These are phyloP conservation scores for Pachydiplax longipennis DNA, from an alignment of 2,888 invertebrate species.

Conservation along the genomic window DNA sequence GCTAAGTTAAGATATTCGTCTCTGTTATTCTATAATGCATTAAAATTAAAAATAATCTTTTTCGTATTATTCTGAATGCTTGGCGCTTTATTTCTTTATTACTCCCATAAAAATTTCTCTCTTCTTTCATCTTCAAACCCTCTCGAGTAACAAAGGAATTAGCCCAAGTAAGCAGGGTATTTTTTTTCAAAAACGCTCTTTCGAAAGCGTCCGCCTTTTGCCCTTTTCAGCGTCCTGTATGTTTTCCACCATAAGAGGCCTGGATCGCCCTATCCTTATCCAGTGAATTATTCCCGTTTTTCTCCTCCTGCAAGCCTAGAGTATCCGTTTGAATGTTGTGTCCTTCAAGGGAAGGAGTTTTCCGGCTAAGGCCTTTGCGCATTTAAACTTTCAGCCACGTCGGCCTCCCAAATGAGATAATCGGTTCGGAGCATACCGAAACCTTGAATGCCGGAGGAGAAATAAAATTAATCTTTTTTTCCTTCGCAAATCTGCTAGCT, in stretches of 20 bases:
- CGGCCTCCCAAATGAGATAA: background rate
- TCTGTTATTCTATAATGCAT: too few relatives aligned
- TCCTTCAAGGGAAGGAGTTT: background rate
- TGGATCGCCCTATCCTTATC: background rate
- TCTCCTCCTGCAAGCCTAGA: background rate
- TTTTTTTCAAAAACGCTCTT: background rate
- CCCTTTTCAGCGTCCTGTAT: background rate
- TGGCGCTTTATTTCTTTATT: too few relatives aligned
- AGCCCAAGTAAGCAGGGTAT: too few relatives aligned
- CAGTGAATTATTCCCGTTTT: background rate
- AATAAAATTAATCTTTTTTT: background rate
- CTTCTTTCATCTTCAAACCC: too few relatives aligned
- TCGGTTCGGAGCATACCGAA: background rate
- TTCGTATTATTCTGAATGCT: too few relatives aligned
- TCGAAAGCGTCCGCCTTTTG: background rate
- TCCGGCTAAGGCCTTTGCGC: background rate
- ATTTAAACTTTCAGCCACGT: background rate
- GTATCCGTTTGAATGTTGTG: background rate
- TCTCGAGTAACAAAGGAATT: too few relatives aligned
- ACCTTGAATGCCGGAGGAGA: background rate
- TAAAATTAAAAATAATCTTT: too few relatives aligned
- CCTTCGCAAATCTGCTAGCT: background rate
- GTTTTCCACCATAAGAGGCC: background rate
- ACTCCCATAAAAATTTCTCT: too few relatives aligned
- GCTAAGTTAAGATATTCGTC: too few relatives aligned